These are phyloP conservation scores for Globodera rostochiensis DNA, from an alignment of 1,140 invertebrate species.

Conservation along the genomic window DNA sequence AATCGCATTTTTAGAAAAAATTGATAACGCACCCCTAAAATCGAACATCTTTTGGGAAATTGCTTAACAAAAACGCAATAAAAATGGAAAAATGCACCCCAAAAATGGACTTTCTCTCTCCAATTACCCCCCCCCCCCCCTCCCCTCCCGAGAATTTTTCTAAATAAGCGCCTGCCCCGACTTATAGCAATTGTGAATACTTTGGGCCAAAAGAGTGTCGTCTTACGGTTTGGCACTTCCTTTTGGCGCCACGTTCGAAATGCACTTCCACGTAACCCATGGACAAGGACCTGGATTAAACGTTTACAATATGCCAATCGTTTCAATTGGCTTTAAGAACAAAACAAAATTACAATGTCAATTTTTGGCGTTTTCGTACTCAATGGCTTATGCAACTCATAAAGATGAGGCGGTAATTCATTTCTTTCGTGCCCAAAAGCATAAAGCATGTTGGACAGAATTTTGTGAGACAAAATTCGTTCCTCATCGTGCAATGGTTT, in stretches of 20 bases:
- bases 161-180: too few relatives aligned
- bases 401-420: constrained; percentile 43
- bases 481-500: constrained; percentile 48
- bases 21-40: too few relatives aligned
- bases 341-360: constrained; percentile 27
- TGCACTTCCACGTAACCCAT: constrained; percentile 42
- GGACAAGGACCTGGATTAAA: constrained; percentile 32
- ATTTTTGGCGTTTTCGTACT: constrained; percentile 7
- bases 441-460: constrained; percentile 42
- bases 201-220: constrained; percentile 52
- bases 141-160: too few relatives aligned
- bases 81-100: too few relatives aligned
- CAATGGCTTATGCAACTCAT: constrained; percentile 41
- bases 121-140: too few relatives aligned
- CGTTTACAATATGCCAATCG: too few relatives aligned
- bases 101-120: too few relatives aligned
- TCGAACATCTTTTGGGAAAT: too few relatives aligned
- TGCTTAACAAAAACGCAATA: too few relatives aligned
- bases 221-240: constrained; percentile 29
- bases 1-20: too few relatives aligned
- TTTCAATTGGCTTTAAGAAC: background rate
- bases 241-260: constrained; percentile 53
- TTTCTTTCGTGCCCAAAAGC: constrained; percentile 35
- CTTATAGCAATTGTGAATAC: constrained; percentile 7
- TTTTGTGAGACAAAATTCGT: constrained; percentile 47